Conservation (phyloP, 2,113 vertebrate genomes). For the Muntiacus muntjak region DNA sequence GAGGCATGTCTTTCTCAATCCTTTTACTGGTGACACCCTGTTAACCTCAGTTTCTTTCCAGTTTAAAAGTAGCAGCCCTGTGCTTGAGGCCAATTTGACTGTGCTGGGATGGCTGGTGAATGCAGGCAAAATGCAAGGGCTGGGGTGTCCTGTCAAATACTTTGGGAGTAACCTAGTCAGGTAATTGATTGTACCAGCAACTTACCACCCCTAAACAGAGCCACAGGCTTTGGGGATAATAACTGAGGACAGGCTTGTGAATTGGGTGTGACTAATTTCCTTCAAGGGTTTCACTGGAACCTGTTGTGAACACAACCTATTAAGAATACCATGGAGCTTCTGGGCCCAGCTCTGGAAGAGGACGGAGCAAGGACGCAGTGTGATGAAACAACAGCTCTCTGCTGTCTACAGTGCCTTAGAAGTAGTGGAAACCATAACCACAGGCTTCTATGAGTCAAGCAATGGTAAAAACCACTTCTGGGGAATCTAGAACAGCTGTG, state of each 20-base stretch:
- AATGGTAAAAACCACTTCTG: background rate
- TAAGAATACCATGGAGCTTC: background rate
- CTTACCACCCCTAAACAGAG: background rate
- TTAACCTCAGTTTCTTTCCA: background rate
- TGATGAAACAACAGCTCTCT: background rate
- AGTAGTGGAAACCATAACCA: background rate
- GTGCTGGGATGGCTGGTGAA: background rate
- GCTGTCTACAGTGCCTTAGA: background rate
- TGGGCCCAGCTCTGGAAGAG: background rate
- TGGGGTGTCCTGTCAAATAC: background rate
- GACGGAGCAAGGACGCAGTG: accelerated
- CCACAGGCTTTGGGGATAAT: background rate
- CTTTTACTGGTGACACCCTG: background rate
- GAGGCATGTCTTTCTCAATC: background rate
- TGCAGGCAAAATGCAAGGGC: background rate
- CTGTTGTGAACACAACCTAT: background rate
- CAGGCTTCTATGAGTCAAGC: background rate
- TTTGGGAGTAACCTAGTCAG: background rate
- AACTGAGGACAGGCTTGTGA: background rate
- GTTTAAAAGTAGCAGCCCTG: background rate
- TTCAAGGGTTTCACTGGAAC: background rate
- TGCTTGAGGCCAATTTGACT: background rate
- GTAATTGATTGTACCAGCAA: background rate
- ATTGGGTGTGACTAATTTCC: background rate
- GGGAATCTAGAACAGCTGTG: background rate